A percentile compares a stretch with the other conserved stretches of the same genome.
Evolutionary conservation across 2,113 vertebrate genomes (phyloP).

Genomic region (Sitta europaea): DNA sequence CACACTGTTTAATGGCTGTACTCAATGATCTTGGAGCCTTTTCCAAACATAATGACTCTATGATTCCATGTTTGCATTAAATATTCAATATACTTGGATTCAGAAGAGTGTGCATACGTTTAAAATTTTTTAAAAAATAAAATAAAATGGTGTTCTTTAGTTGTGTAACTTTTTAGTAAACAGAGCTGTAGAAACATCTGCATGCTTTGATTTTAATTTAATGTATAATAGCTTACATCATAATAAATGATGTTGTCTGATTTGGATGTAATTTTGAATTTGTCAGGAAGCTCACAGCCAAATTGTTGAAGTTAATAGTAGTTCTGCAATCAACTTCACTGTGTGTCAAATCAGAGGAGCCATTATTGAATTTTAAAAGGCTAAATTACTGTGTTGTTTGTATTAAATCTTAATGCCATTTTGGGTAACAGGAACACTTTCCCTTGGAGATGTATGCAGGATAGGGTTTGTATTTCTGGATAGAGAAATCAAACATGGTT

Average conservation of each 20-base stretch:
- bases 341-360: neutral
- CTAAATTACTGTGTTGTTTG: slow-evolving; percentile 13
- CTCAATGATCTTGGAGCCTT: neutral
- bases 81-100: neutral
- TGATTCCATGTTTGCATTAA: neutral
- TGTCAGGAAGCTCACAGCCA: neutral
- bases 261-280: slow-evolving; percentile 38
- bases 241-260: slow-evolving; percentile 6
- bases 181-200: slow-evolving; percentile 1
- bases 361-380: slow-evolving; percentile 51
- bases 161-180: neutral
- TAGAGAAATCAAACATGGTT: neutral
- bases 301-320: slow-evolving; percentile 36
- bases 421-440: neutral
- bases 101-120: neutral
- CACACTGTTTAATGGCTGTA: neutral
- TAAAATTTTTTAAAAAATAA: neutral
- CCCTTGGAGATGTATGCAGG: neutral
- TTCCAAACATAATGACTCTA: neutral
- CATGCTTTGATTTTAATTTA: slow-evolving; percentile 44
- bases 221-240: slow-evolving; percentile 7
- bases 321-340: slow-evolving; percentile 20
- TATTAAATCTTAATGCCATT: slow-evolving; percentile 34
- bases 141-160: rapidly evolving
- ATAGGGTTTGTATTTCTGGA: neutral